Base-by-base conservation (phyloP, 2,888 invertebrate genomes). In the Amblyteles armatorius region DNA sequence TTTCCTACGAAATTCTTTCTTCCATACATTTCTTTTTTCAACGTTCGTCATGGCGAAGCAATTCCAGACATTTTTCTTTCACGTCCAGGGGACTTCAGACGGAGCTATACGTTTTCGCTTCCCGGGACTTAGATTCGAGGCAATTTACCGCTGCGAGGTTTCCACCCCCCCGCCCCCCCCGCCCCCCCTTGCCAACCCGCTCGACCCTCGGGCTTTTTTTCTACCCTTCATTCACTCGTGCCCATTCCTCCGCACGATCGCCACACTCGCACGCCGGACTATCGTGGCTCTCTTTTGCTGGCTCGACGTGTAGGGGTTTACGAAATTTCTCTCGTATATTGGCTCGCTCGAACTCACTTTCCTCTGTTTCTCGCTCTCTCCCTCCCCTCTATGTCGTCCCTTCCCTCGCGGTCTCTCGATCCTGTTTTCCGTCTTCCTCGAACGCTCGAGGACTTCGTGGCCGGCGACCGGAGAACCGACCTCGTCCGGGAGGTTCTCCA, bases 311-410 rank as follows among this genome's bases (percentile, higher is more conserved):
- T 40, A 71, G 57, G 65, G 72, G 9, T 68, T 78, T 60, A 60
- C 73, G 57, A 40, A 78, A 73, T 78, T 60, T 79, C 67, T 36
- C 73, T 60, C 78, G 73, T 68, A 83, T 83, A 83, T 83, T 78
- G 72, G 82, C 68, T 78, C 72, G 68, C 55, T 52, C 65, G 65
- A 67, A 67, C 65, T 52, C 26, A 65, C 76, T 76, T 76, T 44
- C n/a, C 52, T 36, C 19, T 48, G n/a, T 74, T 13, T 29, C 19
- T 36, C 67, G 13, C 33, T 77, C 26, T 57, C 57, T 22, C 19
- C 11, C 57, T 33, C 33, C n/a, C 4, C 26, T 13, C 57, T 13
- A 44, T 44, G 44, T 44, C 44, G 44, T 13, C 44, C 40, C n/a
- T 65, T 29, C 16, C n/a, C 73, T 74, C 44, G 22, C 57, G 1